Conservation (phyloP, 1,140 invertebrate genomes). For the Halesus radiatus region DNA sequence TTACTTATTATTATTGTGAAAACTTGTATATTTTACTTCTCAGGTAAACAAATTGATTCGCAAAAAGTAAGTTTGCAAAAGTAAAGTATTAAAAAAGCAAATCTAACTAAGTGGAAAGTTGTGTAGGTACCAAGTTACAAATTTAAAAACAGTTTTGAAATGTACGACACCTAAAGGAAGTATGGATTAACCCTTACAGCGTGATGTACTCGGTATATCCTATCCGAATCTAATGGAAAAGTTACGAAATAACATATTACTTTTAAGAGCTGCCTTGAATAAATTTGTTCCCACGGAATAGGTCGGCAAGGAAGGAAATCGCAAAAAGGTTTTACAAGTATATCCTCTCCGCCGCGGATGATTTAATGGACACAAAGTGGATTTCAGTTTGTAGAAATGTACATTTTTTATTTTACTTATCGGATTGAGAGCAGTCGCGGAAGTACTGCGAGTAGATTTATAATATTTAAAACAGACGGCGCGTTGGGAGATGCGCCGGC, state of each 20-base stretch:
- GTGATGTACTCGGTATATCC: slow-evolving; percentile 41
- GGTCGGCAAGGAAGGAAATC: slow-evolving; percentile 9
- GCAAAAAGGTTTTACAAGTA: slow-evolving; percentile 50
- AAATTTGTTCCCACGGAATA: slow-evolving; percentile 43
- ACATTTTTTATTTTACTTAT: slow-evolving; percentile 39
- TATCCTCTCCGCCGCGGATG: slow-evolving; percentile 28
- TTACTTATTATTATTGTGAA: too few species aligned
- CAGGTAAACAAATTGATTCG: too few species aligned
- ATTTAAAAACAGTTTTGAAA: neutral
- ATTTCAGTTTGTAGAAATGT: slow-evolving; percentile 39
- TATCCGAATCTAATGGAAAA: slow-evolving; percentile 56
- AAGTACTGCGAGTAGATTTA: slow-evolving; percentile 14
- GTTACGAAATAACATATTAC: slow-evolving; percentile 58
- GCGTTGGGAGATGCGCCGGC: neutral
- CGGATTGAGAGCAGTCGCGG: slow-evolving; percentile 28
- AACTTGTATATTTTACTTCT: too few species aligned
- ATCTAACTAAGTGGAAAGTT: too few species aligned
- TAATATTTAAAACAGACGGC: slow-evolving; percentile 24
- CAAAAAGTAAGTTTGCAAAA: too few species aligned
- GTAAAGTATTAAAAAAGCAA: too few species aligned
- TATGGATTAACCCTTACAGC: slow-evolving; percentile 35
- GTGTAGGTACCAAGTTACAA: too few species aligned
- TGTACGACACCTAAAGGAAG: neutral
- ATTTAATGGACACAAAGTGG: slow-evolving; percentile 44
- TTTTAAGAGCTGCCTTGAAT: slow-evolving; percentile 56